Evolutionary conservation across 2,888 invertebrate species (phyloP).

Genomic region (Polymixis lichenea): DNA sequence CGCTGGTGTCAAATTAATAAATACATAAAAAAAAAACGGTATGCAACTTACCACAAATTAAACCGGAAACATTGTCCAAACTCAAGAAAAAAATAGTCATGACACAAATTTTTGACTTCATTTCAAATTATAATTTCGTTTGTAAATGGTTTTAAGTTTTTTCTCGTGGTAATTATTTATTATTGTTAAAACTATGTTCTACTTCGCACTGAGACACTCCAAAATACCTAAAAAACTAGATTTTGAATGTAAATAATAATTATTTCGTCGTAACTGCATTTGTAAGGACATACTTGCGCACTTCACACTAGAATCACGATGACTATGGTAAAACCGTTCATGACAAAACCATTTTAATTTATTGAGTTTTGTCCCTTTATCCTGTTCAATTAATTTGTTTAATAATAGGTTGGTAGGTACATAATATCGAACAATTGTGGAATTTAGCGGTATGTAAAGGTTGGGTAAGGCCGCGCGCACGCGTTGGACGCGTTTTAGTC

Average conservation of each 20-base stretch:
- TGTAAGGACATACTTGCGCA: not conserved
- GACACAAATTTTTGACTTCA: slow-evolving; percentile 1
- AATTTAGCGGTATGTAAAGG: too few species aligned
- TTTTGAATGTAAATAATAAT: not conserved
- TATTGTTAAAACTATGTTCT: not conserved
- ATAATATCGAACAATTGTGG: not conserved
- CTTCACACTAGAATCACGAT: not conserved
- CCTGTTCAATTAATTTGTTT: not conserved
- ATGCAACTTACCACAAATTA: slow-evolving; percentile 5
- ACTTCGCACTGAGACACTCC: not conserved
- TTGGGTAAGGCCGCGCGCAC: too few species aligned
- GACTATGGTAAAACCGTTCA: not conserved
- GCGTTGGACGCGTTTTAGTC: too few species aligned
- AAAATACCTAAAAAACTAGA: too few species aligned
- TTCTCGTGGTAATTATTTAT: not conserved
- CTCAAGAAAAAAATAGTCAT: not conserved
- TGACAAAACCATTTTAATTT: not conserved
- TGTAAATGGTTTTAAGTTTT: not conserved
- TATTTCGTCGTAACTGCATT: not conserved
- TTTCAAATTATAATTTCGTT: not conserved
- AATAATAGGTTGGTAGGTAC: not conserved
- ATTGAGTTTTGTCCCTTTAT: not conserved
- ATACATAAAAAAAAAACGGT: not conserved
- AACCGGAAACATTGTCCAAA: not conserved
- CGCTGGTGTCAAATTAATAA: not conserved